These are phyloP conservation scores for Eurytoma adleriae DNA, from an alignment of 2,888 invertebrate genomes.

Conservation along the genomic window DNA sequence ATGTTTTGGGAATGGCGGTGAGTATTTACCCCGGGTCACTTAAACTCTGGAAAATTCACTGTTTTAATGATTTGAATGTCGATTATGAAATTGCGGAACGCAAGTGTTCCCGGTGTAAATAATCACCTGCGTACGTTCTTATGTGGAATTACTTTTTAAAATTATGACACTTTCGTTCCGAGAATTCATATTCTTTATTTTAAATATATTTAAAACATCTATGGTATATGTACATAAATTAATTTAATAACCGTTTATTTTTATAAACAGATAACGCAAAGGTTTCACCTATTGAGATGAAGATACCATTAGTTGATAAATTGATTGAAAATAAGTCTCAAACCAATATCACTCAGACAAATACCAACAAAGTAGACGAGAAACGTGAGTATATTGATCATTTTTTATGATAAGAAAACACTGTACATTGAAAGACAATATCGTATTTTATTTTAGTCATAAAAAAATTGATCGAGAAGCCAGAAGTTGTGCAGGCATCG, in stretches of 20 bases:
- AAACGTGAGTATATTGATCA: not conserved
- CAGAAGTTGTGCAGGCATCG: slow-evolving; percentile 3
- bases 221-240: not conserved
- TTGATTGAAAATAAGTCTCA: not conserved
- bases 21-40: slow-evolving; percentile 26
- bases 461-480: slow-evolving; percentile 24
- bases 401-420: too few species aligned
- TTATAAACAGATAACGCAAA: too few species aligned
- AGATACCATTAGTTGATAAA: too few species aligned
- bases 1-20: slow-evolving; percentile 1
- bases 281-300: too few species aligned
- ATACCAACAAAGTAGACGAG: not conserved
- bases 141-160: not conserved
- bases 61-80: not conserved
- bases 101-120: slow-evolving; percentile 32
- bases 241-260: not conserved
- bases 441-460: not conserved
- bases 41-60: not conserved
- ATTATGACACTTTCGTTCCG: slow-evolving; percentile 32
- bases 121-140: not conserved
- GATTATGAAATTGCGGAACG: slow-evolving; percentile 24
- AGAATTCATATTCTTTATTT: slow-evolving; percentile 48
- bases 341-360: not conserved
- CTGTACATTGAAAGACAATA: not conserved
- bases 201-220: not conserved